Percentiles rank a stretch among this genome's conserved stretches.
Evolutionary conservation across 1,140 invertebrate genomes (phyloP).

Genomic region (Phymastichus coffea): DNA sequence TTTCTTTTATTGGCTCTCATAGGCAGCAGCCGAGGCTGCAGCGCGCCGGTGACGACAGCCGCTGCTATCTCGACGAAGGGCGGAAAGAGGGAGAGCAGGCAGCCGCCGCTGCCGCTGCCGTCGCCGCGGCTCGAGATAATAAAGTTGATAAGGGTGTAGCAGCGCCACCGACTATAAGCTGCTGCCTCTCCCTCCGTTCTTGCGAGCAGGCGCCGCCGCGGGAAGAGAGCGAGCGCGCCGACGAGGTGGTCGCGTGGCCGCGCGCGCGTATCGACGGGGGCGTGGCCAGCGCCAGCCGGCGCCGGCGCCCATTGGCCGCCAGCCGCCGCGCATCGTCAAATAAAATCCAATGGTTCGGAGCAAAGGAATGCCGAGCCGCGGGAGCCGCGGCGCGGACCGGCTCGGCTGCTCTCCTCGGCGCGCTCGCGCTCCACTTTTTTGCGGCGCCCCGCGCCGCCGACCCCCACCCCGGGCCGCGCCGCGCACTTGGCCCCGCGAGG

Average conservation of each 20-base stretch:
- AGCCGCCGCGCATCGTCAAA: conserved; percentile 51
- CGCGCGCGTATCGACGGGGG: conserved; percentile 33
- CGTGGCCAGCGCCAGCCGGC: conserved; percentile 43
- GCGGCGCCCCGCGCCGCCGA: not conserved
- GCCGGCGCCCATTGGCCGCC: conserved; percentile 47
- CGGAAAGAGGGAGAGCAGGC: not conserved
- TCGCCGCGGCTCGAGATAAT: conserved; percentile 53
- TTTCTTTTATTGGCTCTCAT: conserved; percentile 13
- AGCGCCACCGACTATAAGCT: not conserved
- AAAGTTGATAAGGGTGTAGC: conserved; percentile 58
- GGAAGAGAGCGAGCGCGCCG: too few relatives aligned
- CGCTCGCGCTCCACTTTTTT: conserved; percentile 28
- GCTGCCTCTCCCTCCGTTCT: not conserved
- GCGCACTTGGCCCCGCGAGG: not conserved
- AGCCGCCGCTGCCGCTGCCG: too few relatives aligned
- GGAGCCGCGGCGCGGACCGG: conserved; percentile 41
- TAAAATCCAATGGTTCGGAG: conserved; percentile 57
- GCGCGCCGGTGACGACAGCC: too few relatives aligned
- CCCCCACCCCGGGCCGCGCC: not conserved
- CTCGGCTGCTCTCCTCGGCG: too few relatives aligned
- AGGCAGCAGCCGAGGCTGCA: too few relatives aligned
- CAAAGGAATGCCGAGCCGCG: conserved; percentile 57
- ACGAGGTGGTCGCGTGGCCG: too few relatives aligned
- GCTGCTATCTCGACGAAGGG: not conserved
- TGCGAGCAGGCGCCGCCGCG: too few relatives aligned